phyloP scores from a whole-genome alignment of 2,797 vertebrate genomes.

The Spinus pinus region DNA sequence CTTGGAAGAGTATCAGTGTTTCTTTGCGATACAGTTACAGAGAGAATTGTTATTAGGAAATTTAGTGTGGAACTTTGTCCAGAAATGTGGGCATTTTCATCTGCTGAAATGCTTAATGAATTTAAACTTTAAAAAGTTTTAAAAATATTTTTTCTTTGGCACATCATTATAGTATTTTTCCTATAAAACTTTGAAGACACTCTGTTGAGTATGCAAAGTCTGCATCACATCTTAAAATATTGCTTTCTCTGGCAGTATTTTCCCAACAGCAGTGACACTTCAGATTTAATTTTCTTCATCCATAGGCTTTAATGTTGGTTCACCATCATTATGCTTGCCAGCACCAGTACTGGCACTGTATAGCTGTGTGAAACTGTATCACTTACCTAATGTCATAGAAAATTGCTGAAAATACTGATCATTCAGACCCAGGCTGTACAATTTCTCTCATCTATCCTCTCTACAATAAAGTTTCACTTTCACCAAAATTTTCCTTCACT shows the following conservation, averaged over 20 bases:
- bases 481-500: constrained; percentile 11
- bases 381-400: constrained; percentile 48
- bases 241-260: constrained; percentile 56
- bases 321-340: constrained; percentile 29
- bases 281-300: constrained; percentile 56
- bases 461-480: constrained; percentile 22
- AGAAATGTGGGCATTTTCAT: neutral
- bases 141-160: constrained; percentile 16
- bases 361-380: constrained; percentile 19
- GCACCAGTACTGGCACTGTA: constrained; percentile 9
- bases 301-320: constrained; percentile 49
- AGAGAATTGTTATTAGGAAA: neutral
- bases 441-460: constrained; percentile 1
- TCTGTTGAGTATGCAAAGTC: constrained; percentile 34
- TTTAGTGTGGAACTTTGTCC: neutral
- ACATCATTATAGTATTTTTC: constrained; percentile 14
- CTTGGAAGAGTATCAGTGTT: neutral
- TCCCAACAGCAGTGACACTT: constrained; percentile 50
- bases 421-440: constrained; percentile 1
- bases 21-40: neutral
- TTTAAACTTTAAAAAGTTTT: constrained; percentile 8
- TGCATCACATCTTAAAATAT: constrained; percentile 46
- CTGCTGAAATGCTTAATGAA: constrained; percentile 13
- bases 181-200: neutral
- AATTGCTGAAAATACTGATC: constrained; percentile 53